These are phyloP conservation scores for Rhinogobius similis DNA, from an alignment of 2,113 vertebrate species.

Conservation along the genomic window DNA sequence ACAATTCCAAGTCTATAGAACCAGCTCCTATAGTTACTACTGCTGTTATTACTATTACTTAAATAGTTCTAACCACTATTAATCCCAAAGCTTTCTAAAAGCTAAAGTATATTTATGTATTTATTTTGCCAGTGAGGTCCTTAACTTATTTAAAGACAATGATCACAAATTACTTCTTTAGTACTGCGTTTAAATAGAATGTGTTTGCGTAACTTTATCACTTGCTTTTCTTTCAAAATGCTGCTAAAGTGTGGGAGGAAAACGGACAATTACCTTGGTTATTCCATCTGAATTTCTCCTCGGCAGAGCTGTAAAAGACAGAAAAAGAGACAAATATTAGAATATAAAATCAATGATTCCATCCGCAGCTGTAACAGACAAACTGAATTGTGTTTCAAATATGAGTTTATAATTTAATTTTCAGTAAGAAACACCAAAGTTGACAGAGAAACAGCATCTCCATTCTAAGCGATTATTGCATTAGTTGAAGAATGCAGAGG, in stretches of 20 bases:
- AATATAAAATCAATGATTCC: background rate
- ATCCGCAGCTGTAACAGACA: background rate
- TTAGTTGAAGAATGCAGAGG: background rate
- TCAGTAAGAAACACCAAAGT: background rate
- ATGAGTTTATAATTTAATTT: background rate
- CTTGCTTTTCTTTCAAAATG: background rate
- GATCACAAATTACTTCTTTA: background rate
- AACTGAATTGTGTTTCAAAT: background rate
- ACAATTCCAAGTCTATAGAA: no score
- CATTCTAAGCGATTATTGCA: conserved; percentile 4
- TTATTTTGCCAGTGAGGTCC: background rate
- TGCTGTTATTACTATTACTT: no score
- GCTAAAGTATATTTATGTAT: background rate
- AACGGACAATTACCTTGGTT: conserved; percentile 86
- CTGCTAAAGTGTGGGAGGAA: background rate
- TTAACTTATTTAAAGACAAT: background rate
- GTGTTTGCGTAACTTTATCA: background rate
- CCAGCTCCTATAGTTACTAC: no score
- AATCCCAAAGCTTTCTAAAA: background rate
- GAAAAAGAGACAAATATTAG: conserved; percentile 38
- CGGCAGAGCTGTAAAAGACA: conserved; percentile 86
- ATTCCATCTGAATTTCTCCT: conserved; percentile 98
- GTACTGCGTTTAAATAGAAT: background rate
- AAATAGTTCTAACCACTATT: background rate
- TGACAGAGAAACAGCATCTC: background rate